These are phyloP conservation scores for Euglossa dilemma DNA, from an alignment of 1,140 invertebrate species.

Conservation along the genomic window DNA sequence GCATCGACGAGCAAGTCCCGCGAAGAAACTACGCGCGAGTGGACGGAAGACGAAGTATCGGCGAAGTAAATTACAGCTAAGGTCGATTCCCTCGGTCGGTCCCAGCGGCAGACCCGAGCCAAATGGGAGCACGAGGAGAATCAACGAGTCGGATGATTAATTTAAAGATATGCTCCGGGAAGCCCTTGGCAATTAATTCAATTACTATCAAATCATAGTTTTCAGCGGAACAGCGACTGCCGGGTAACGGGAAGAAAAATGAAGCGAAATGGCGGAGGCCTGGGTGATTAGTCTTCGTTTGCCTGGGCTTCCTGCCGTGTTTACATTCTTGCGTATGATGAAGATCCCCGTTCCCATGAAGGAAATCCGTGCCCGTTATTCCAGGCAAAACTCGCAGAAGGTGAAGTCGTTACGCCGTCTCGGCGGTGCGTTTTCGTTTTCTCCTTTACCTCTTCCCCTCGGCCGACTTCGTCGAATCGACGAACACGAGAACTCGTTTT, in stretches of 20 bases:
- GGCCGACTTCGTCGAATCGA: neutral
- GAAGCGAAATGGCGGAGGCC: conserved; percentile 45
- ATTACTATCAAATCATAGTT: conserved; percentile 46
- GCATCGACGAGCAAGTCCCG: neutral
- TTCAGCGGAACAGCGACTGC: conserved; percentile 7
- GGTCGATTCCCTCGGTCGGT: neutral
- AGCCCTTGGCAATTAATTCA: conserved; percentile 37
- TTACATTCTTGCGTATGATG: conserved; percentile 58
- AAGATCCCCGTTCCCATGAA: conserved; percentile 57
- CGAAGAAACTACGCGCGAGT: neutral
- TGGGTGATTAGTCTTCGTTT: conserved; percentile 49
- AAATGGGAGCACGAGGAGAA: neutral
- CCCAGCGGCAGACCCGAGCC: neutral
- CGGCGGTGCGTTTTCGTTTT: conserved; percentile 4
- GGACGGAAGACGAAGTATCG: neutral
- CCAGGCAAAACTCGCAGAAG: conserved; percentile 33
- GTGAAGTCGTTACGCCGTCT: conserved; percentile 49
- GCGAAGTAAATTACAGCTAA: neutral
- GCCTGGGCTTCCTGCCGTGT: conserved; percentile 45
- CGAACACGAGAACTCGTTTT: neutral
- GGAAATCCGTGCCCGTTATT: conserved; percentile 56
- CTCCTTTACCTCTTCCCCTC: neutral
- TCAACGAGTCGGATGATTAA: conserved; percentile 18
- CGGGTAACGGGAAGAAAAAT: conserved; percentile 21
- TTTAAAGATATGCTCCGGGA: conserved; percentile 17